Percentiles rank a stretch among this genome's conserved stretches.
Evolutionary conservation across 2,797 vertebrate species (phyloP).

Genomic region (Cyprinodon diabolis): DNA sequence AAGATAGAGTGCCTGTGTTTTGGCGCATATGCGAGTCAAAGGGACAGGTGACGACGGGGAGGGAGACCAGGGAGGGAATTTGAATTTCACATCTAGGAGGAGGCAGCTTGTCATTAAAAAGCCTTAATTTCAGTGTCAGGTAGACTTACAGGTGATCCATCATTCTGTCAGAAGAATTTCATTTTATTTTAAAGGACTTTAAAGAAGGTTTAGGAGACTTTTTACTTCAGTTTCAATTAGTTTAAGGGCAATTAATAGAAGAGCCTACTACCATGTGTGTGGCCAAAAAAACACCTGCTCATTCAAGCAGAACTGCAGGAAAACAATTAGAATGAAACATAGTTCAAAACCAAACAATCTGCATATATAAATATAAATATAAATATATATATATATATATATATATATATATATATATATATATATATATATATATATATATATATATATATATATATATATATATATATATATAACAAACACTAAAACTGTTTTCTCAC

Average conservation of each 20-base stretch:
- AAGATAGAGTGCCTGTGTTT: slow-evolving; percentile 96
- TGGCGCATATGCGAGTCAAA: slow-evolving; percentile 88
- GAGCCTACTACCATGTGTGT: slow-evolving; percentile 41
- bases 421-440: too few species aligned
- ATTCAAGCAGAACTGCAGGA: slow-evolving; percentile 51
- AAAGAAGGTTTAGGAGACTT: slow-evolving; percentile 79
- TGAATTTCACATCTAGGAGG: slow-evolving; percentile 95
- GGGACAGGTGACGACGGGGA: slow-evolving; percentile 91
- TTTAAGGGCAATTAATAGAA: slow-evolving; percentile 73
- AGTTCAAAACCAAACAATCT: slow-evolving; percentile 35
- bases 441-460: too few species aligned
- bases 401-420: too few species aligned
- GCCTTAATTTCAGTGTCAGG: slow-evolving; percentile 95
- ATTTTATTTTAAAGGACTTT: slow-evolving; percentile 84
- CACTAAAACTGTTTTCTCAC: too few species aligned
- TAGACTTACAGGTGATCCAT: slow-evolving; percentile 96
- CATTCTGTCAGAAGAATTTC: slow-evolving; percentile 92
- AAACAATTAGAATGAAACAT: slow-evolving; percentile 38
- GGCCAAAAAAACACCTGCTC: slow-evolving; percentile 45
- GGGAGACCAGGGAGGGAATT: slow-evolving; percentile 93
- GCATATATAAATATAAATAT: background rate
- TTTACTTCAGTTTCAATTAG: slow-evolving; percentile 75
- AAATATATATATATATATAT: too few species aligned
- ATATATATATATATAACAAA: too few species aligned
- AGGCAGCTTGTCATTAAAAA: slow-evolving; percentile 97